Conservation (phyloP, 2,797 vertebrate species). For the Malacoraja senta region DNA sequence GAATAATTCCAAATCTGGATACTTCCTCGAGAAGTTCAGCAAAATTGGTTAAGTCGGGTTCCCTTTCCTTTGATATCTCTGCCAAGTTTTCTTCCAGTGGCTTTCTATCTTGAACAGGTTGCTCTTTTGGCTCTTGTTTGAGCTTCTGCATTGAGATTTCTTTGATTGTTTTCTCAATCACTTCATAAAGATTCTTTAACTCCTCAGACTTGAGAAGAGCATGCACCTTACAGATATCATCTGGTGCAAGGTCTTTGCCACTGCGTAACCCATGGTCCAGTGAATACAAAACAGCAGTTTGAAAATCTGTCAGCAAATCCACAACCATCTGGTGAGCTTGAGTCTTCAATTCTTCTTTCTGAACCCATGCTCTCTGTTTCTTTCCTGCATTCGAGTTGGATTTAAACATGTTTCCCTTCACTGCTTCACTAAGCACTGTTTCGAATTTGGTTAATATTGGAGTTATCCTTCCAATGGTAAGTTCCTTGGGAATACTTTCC, state of each 20-base stretch:
- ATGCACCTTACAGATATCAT: neutral
- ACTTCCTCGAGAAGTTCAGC: neutral
- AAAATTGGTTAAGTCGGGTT: neutral
- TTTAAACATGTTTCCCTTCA: neutral
- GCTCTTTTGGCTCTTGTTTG: neutral
- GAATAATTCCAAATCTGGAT: neutral
- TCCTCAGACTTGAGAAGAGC: constrained; percentile 11
- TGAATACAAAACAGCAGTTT: constrained; percentile 28
- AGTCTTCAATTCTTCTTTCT: constrained; percentile 13
- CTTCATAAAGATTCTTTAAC: constrained; percentile 5
- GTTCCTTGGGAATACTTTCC: neutral
- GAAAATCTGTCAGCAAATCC: constrained; percentile 22
- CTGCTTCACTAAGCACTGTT: neutral
- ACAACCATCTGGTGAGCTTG: neutral
- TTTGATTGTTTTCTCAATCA: constrained; percentile 12
- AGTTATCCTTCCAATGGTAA: neutral
- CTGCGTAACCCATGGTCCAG: neutral
- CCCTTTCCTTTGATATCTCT: neutral
- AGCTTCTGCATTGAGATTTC: neutral
- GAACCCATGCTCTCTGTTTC: neutral
- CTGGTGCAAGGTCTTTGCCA: constrained; percentile 22
- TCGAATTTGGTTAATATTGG: neutral
- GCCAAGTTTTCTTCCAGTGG: neutral
- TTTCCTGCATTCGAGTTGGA: neutral
- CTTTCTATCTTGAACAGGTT: neutral